Evolutionary conservation across 2,113 vertebrate genomes (phyloP).

Genomic region (Sander vitreus): DNA sequence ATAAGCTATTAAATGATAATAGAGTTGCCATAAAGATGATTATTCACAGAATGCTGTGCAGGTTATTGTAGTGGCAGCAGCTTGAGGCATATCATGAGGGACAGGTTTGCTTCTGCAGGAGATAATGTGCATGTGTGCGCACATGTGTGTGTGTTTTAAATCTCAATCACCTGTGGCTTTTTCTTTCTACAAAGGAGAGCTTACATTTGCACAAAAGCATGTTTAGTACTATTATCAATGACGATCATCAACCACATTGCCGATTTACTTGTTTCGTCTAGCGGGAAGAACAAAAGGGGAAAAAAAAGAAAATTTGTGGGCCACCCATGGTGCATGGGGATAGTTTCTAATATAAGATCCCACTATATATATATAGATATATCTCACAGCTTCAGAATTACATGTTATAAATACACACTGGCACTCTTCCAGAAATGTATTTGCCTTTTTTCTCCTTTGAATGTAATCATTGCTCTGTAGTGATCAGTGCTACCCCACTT

Average conservation of each 20-base stretch:
- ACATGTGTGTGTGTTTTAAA: background rate
- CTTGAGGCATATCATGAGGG: constrained; percentile 28
- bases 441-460: constrained; percentile 9
- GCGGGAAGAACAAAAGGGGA: background rate
- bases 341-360: constrained; percentile 47
- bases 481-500: constrained; percentile 9
- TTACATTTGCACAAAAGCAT: background rate
- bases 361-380: background rate
- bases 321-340: constrained; percentile 28
- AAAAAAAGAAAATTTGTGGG: background rate
- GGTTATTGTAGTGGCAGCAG: constrained; percentile 55
- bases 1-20: constrained; percentile 56
- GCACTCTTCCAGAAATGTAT: constrained; percentile 21
- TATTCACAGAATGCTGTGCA: constrained; percentile 48
- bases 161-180: constrained; percentile 60
- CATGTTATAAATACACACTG: constrained; percentile 57
- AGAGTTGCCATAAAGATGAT: constrained; percentile 65
- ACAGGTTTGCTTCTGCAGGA: constrained; percentile 22
- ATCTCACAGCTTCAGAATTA: constrained; percentile 30
- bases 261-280: constrained; percentile 34
- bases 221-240: background rate
- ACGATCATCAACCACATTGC: constrained; percentile 9
- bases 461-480: constrained; percentile 19
- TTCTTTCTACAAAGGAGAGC: background rate
- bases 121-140: background rate